Evolutionary conservation across 2,888 invertebrate genomes (phyloP).

Genomic region (Tetanocera ferruginea): DNA sequence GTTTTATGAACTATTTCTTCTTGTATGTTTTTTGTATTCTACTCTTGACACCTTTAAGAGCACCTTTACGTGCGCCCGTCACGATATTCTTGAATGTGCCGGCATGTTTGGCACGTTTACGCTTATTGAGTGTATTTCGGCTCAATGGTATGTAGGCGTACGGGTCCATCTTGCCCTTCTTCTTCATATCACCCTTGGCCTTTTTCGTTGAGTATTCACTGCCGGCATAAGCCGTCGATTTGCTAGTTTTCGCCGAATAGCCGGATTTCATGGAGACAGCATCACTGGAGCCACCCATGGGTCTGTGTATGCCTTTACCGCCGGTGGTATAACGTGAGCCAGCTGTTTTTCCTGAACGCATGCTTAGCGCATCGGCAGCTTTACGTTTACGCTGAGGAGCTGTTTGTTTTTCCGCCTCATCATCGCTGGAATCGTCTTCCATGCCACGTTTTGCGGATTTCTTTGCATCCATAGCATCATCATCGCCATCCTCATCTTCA

Average conservation of each 20-base stretch:
- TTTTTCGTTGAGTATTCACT: conserved; percentile 80
- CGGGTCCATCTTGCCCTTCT: conserved; percentile 86
- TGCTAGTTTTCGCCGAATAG: conserved; percentile 50
- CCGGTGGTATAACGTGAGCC: conserved; percentile 80
- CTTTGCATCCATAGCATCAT: conserved; percentile 42
- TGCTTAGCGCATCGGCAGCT: conserved; percentile 74
- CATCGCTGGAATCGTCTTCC: conserved; percentile 67
- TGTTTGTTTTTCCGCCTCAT: conserved; percentile 56
- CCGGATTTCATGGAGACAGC: conserved; percentile 72
- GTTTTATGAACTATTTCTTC: conserved; percentile 45
- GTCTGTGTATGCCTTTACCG: conserved; percentile 88
- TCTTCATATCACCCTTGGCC: conserved; percentile 88
- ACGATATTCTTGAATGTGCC: conserved; percentile 86
- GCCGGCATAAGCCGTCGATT: conserved; percentile 49
- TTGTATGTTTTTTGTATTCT: conserved; percentile 63
- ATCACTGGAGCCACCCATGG: conserved; percentile 64
- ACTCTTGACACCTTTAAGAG: conserved; percentile 62
- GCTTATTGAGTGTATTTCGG: conserved; percentile 84
- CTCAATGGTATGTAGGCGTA: conserved; percentile 91
- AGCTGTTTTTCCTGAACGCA: conserved; percentile 70
- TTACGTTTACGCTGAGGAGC: conserved; percentile 68
- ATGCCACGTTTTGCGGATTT: conserved; percentile 61
- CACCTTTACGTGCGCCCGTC: conserved; percentile 80
- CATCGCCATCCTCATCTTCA: conserved; percentile 70
- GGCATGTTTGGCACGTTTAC: conserved; percentile 82